phyloP scores from a whole-genome alignment of 2,888 invertebrate species.

The Phania funesta region DNA sequence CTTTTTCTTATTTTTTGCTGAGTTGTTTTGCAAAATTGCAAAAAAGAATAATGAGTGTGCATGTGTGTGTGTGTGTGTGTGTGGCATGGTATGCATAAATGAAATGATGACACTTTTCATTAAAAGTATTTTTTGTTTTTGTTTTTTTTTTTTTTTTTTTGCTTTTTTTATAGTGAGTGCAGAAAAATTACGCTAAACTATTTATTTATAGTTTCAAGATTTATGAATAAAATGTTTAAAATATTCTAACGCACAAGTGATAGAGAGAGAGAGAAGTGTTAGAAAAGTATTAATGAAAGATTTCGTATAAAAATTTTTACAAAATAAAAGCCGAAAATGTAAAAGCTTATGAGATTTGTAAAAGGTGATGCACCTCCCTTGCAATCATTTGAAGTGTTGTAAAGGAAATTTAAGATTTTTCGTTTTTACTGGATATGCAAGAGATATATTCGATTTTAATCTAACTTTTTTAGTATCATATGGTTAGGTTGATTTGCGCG shows the following conservation, averaged over 20 bases:
- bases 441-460: no score
- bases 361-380: no score
- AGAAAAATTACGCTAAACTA: conserved; percentile 32
- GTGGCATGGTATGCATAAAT: conserved; percentile 33
- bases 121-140: not conserved
- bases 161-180: not conserved
- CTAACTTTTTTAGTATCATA: no score
- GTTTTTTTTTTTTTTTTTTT: not conserved
- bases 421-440: no score
- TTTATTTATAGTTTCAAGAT: conserved; percentile 23
- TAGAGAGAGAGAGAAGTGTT: not conserved
- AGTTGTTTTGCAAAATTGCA: conserved; percentile 28
- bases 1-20: conserved; percentile 9
- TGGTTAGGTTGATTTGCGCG: no score
- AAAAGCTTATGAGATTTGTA: no score
- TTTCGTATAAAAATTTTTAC: not conserved
- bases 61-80: not conserved
- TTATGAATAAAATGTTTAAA: conserved; percentile 26
- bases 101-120: conserved; percentile 54
- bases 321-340: no score
- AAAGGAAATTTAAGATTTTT: no score
- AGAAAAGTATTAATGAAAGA: not conserved
- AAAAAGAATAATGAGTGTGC: conserved; percentile 4
- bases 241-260: not conserved
- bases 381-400: no score